Conservation (phyloP, 2,113 vertebrate genomes). For the Tiliqua scincoides region DNA sequence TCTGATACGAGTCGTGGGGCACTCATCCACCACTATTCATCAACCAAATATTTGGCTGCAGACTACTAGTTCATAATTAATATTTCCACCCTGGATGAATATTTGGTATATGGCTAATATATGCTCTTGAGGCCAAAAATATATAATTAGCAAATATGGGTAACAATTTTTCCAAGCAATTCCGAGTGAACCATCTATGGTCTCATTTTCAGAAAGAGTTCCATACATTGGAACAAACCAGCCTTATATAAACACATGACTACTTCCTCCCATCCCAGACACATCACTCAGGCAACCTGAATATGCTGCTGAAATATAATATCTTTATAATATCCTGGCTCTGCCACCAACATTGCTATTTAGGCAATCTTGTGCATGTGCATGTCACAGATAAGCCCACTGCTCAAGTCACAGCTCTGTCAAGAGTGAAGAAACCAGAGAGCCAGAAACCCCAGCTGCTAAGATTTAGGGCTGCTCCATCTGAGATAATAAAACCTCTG, state of each 20-base stretch:
- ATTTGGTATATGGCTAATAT: not conserved
- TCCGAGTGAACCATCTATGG: not conserved
- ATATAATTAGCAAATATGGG: not conserved
- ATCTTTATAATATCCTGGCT: slow-evolving; percentile 15
- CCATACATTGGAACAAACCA: slow-evolving; percentile 26
- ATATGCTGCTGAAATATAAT: slow-evolving; percentile 29
- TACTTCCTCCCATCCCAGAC: slow-evolving; percentile 5
- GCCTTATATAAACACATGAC: slow-evolving; percentile 11
- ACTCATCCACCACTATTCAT: not conserved
- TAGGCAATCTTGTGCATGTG: not conserved
- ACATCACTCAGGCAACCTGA: slow-evolving; percentile 17
- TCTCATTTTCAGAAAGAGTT: slow-evolving; percentile 25
- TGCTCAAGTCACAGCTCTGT: not conserved
- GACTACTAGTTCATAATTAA: not conserved
- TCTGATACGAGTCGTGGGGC: no score
- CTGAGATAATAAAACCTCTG: slow-evolving; percentile 4
- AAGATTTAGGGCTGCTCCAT: slow-evolving; percentile 10
- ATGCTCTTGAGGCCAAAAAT: not conserved
- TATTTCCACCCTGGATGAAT: slow-evolving; percentile 2
- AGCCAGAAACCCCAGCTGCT: not conserved
- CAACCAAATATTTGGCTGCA: not conserved
- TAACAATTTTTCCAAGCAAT: not conserved
- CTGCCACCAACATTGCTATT: slow-evolving; percentile 2
- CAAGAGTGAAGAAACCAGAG: slow-evolving; percentile 12
- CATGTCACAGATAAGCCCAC: not conserved